phyloP scores from a whole-genome alignment of 1,140 invertebrate species.

The Ectropis grisescens region DNA sequence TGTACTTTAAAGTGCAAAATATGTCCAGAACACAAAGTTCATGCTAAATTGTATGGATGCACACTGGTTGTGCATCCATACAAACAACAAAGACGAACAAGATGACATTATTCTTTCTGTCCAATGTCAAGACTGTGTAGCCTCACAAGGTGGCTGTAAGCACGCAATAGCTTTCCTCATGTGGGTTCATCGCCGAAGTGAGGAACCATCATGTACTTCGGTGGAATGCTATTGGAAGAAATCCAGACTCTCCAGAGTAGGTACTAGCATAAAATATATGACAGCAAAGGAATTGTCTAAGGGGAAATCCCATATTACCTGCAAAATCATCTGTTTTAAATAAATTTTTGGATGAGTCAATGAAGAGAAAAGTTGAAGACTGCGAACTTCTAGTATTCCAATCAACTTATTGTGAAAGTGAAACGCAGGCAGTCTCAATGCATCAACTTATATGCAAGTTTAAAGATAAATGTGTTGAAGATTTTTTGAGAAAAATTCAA shows the following conservation, averaged over 20 bases:
- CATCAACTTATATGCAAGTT: constrained; percentile 9
- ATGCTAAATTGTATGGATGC: constrained; percentile 18
- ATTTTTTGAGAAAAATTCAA: constrained; percentile 8
- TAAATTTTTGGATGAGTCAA: constrained; percentile 13
- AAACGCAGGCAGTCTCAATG: constrained; percentile 7
- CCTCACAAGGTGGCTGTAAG: constrained; percentile 3
- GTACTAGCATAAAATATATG: constrained; percentile 13
- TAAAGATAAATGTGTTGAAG: constrained; percentile 9
- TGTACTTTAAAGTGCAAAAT: constrained; percentile 24
- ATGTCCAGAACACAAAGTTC: constrained; percentile 45
- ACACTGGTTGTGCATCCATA: constrained; percentile 13
- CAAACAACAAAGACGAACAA: too few species aligned
- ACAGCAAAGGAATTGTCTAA: constrained; percentile 8
- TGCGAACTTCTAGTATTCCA: constrained; percentile 15
- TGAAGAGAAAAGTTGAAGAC: constrained; percentile 16
- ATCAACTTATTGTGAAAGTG: constrained; percentile 2
- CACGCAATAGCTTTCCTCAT: constrained; percentile 34
- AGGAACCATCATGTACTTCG: constrained; percentile 42
- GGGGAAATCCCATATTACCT: constrained; percentile 2
- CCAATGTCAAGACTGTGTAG: not conserved
- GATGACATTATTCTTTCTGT: constrained; percentile 11
- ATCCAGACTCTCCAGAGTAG: constrained; percentile 18
- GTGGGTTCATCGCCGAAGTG: constrained; percentile 51
- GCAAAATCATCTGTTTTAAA: constrained; percentile 2
- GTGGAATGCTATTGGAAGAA: constrained; percentile 40